A percentile compares a stretch with the other conserved stretches of the same genome.
These are phyloP conservation scores for Charadrius vociferus DNA, from an alignment of 2,113 vertebrate species.

Conservation along the genomic window DNA sequence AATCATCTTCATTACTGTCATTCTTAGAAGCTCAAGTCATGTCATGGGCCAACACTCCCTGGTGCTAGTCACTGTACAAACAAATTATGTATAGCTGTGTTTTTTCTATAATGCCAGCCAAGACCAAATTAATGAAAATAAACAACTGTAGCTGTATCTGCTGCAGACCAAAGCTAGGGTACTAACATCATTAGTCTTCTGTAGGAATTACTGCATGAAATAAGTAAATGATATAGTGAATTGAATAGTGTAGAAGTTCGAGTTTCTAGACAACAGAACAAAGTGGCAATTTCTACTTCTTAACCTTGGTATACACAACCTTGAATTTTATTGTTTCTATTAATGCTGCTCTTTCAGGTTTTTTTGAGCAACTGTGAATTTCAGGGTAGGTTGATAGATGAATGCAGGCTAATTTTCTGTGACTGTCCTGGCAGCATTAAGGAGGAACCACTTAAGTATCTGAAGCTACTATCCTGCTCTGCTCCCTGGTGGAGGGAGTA, in stretches of 20 bases:
- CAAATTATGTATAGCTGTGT: neutral
- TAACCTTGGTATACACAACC: neutral
- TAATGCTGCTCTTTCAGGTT: neutral
- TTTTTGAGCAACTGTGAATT: neutral
- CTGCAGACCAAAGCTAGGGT: neutral
- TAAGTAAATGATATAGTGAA: neutral
- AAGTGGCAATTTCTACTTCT: neutral
- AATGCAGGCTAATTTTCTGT: neutral
- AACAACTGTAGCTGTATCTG: neutral
- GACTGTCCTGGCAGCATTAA: neutral
- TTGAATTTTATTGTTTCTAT: neutral
- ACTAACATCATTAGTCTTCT: neutral
- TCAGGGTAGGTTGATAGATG: neutral
- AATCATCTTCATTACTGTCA: slow-evolving; percentile 31
- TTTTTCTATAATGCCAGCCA: neutral
- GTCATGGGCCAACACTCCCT: slow-evolving; percentile 11
- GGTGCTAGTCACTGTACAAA: neutral
- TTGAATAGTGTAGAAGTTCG: neutral
- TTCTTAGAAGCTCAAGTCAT: slow-evolving; percentile 30
- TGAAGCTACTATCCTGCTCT: slow-evolving; percentile 52
- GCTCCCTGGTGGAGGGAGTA: slow-evolving; percentile 58
- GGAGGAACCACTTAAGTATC: neutral
- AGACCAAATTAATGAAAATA: slow-evolving; percentile 28
- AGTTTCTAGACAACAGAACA: neutral
- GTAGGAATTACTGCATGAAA: neutral